Base-by-base conservation (phyloP, 2,888 invertebrate genomes). In the Steinernema hermaphroditum region DNA sequence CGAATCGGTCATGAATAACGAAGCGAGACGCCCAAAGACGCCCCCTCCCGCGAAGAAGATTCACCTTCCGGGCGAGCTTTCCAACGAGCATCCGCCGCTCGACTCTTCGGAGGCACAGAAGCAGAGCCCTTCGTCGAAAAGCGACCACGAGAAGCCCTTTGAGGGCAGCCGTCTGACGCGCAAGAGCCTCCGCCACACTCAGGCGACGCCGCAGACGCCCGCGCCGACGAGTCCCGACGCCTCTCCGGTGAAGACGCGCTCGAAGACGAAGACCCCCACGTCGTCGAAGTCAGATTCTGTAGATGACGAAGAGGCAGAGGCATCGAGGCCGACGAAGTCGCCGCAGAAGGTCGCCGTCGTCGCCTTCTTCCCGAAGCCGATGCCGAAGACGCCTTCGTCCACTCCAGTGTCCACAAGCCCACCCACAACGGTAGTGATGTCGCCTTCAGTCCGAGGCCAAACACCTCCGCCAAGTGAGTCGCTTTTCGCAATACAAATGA, bases 1-100 rank as follows among this genome's bases (percentile, higher is more conserved):
- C 46, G 16, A 16, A 46, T n/a, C 54, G 54, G 54, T 12, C 54
- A 54, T 54, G 54, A 54, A 27, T 27, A 54, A 54, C 27, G 54
- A 54, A 22, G 27, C 54, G 54, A 54, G 4, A 27, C 49, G 49
- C 12, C 19, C 19, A 19, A 49, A 49, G 19, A 6, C 49, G 49
- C 49, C 9, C 12, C 27, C 54, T 2, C 22, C 54, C 6, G 54
- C 24, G 27, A 54, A 54, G 27, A 22, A 16, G 46, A n/a, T 46
- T 6, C 4, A n/a, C 22, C 46, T n/a, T 46, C 22, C 46, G 9
- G 46, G 46, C 9, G 46, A 46, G 22, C 4, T n/a, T 6, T 16
- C 22, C 46, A n/a, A 46, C 4, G 46, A 46, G 46, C 16, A 46
- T n/a, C n/a, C n/a, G 16, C 46, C 22, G 16, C n/a, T 46, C 9